phyloP scores from a whole-genome alignment of 2,113 vertebrate species.

The Dendrocopos noguchii region DNA sequence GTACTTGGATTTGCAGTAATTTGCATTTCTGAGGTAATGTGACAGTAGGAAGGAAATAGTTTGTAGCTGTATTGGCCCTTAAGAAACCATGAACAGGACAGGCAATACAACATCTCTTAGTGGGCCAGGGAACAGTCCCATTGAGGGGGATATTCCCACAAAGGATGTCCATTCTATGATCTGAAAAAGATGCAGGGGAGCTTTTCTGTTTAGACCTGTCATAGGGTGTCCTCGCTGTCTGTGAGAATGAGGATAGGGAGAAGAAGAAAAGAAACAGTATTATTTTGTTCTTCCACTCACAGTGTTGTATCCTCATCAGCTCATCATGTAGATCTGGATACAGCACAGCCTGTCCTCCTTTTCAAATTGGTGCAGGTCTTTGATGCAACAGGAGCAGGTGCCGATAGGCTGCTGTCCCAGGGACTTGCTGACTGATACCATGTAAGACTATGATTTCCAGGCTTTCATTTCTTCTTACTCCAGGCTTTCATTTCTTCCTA shows the following conservation, averaged over 20 bases:
- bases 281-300: not conserved
- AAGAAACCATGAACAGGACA: not conserved
- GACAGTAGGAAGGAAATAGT: not conserved
- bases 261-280: not conserved
- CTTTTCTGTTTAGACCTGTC: not conserved
- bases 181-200: not conserved
- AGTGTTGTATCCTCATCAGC: not conserved
- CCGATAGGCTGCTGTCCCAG: not conserved
- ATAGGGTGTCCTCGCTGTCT: not conserved
- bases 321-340: not conserved
- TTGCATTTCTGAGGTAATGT: conserved; percentile 46
- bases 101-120: not conserved
- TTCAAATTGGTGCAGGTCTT: not conserved
- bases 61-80: conserved; percentile 3
- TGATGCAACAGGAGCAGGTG: not conserved
- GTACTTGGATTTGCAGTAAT: conserved; percentile 18
- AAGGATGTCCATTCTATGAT: not conserved
- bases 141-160: not conserved
- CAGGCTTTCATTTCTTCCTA: not conserved
- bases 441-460: not conserved
- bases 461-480: not conserved
- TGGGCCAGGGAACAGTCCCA: accelerated
- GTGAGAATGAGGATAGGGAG: not conserved
- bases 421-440: not conserved
- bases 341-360: not conserved